phyloP scores from a whole-genome alignment of 1,140 invertebrate genomes.

The Pseudomyrmex pallidus region DNA sequence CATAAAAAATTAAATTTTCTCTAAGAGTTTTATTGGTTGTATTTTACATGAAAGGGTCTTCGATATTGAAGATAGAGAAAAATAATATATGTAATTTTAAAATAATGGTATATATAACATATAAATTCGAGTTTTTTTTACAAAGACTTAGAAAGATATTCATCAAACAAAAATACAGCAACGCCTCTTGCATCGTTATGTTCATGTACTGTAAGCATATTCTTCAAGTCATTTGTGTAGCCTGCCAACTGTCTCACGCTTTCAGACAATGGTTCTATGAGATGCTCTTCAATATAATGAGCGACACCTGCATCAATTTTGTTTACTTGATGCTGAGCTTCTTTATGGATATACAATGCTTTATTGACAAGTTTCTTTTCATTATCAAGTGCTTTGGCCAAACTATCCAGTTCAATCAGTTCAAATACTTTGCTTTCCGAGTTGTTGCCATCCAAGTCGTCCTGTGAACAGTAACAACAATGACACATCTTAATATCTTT shows the following conservation, averaged over 20 bases:
- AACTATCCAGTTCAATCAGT: slow-evolving; percentile 88
- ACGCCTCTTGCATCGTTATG: slow-evolving; percentile 83
- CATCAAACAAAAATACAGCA: slow-evolving; percentile 91
- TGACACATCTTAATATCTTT: too few relatives aligned
- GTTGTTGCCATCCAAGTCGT: slow-evolving; percentile 66
- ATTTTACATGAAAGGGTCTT: slow-evolving; percentile 46
- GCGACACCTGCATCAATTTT: slow-evolving; percentile 84
- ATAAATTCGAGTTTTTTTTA: slow-evolving; percentile 42
- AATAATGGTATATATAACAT: slow-evolving; percentile 29
- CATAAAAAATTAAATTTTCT: slow-evolving; percentile 43
- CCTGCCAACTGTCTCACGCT: slow-evolving; percentile 89
- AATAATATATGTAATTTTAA: slow-evolving; percentile 1
- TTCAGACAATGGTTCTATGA: slow-evolving; percentile 89
- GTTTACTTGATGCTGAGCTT: slow-evolving; percentile 69
- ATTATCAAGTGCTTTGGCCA: slow-evolving; percentile 91
- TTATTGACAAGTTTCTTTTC: slow-evolving; percentile 90
- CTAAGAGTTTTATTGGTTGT: slow-evolving; percentile 29
- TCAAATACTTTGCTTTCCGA: slow-evolving; percentile 63
- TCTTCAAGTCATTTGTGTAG: slow-evolving; percentile 89
- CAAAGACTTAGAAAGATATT: slow-evolving; percentile 88
- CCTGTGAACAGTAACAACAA: slow-evolving; percentile 57
- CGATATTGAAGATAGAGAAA: slow-evolving; percentile 26
- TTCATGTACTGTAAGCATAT: slow-evolving; percentile 87
- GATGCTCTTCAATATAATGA: slow-evolving; percentile 91
- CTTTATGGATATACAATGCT: slow-evolving; percentile 88